Conservation (phyloP, 2,797 vertebrate species). For the Ctenochaetus hawaiiensis region DNA sequence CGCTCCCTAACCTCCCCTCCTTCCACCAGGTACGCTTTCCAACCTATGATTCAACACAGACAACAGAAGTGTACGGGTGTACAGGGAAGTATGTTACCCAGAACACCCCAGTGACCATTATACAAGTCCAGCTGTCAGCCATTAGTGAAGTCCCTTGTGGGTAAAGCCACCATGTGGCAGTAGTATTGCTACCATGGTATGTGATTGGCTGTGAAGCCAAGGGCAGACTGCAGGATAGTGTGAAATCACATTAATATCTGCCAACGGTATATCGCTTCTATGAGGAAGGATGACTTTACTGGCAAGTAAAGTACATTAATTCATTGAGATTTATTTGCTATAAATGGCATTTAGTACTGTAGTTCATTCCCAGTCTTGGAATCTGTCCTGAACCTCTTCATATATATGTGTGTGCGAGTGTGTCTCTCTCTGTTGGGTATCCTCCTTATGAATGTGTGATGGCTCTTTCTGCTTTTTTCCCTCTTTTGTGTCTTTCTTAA, state of each 20-base stretch:
- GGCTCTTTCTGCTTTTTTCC: conserved; percentile 67
- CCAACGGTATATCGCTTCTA: conserved; percentile 48
- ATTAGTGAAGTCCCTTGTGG: conserved; percentile 37
- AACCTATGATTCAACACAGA: conserved; percentile 2
- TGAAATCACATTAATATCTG: conserved; percentile 65
- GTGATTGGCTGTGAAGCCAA: conserved; percentile 46
- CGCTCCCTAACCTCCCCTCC: conserved; percentile 94
- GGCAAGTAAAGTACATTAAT: conserved; percentile 39
- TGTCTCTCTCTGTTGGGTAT: conserved; percentile 45
- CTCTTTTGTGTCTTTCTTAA: conserved; percentile 62
- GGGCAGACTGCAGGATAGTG: conserved; percentile 54
- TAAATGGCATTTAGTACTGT: conserved; percentile 37
- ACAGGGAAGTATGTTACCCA: conserved; percentile 10
- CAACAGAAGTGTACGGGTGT: conserved; percentile 10
- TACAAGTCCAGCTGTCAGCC: conserved; percentile 46
- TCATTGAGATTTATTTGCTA: conserved; percentile 53
- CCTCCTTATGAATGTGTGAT: conserved; percentile 72
- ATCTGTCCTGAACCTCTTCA: conserved; percentile 44
- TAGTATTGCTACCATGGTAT: conserved; percentile 45
- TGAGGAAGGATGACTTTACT: conserved; percentile 44
- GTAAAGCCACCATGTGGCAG: conserved; percentile 60
- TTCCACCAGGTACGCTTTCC: conserved; percentile 88
- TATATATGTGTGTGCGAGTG: conserved; percentile 46
- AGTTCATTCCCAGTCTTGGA: conserved; percentile 55
- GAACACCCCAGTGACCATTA: conserved; percentile 33